Percentiles rank a stretch among this genome's conserved stretches.
Conservation (phyloP, 2,113 vertebrate genomes). For the Lathamus discolor region DNA sequence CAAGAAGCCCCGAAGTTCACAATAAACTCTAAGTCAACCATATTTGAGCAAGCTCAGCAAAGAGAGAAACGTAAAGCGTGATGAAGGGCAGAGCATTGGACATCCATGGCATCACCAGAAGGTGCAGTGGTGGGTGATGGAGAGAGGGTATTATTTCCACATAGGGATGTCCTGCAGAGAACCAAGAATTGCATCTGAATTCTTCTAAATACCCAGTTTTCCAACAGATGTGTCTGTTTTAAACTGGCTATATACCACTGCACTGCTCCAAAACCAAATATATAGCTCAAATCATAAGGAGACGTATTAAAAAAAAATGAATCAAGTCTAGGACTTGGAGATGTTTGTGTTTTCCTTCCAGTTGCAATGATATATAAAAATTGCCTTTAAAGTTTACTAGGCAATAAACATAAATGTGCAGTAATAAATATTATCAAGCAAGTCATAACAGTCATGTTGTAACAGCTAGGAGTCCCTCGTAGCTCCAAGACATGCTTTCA, state of each 20-base stretch:
- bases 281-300: not conserved
- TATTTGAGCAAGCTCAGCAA: not conserved
- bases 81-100: not conserved
- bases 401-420: not conserved
- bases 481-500: not conserved
- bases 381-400: not conserved
- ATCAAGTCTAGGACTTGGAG: not conserved
- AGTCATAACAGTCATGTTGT: not conserved
- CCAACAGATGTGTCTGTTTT: not conserved
- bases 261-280: not conserved
- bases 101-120: not conserved
- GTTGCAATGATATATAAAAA: not conserved
- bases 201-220: not conserved
- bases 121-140: not conserved
- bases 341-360: not conserved
- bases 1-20: not conserved
- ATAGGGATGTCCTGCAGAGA: not conserved
- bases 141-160: not conserved
- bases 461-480: not conserved
- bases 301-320: not conserved
- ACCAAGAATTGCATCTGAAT: not conserved
- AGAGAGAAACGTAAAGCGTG: rapidly evolving
- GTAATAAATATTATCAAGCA: not conserved
- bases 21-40: not conserved
- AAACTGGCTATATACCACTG: not conserved